Evolutionary conservation across 2,113 vertebrate species (phyloP), one percentile per base, ranked within the genome.

Genomic region (Etheostoma cragini): DNA sequence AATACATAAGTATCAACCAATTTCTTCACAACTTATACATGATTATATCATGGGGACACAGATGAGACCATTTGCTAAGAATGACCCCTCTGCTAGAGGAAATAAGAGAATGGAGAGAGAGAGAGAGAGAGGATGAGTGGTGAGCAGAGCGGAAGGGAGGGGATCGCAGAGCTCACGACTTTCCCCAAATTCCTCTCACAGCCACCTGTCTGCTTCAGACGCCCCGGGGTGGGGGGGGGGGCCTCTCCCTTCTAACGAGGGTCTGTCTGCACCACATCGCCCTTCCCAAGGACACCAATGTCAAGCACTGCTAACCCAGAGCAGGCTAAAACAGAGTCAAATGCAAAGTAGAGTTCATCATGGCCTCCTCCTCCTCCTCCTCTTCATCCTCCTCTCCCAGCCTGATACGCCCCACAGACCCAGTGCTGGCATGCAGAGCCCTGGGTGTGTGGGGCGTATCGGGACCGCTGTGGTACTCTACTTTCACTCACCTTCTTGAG

Each of bases 401-500:
- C 66, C 76, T 0, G 65, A 17, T 49, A 8, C 52, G 30, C 81
- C 85, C 80, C 72, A 6, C 54, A 26, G 58, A 35, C 54, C 75
- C 54, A 0, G 4, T 13, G 38, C 70, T 22, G 78, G 26, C 77
- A 63, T 53, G 73, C 62, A 57, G 68, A 30, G 26, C 26, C 1
- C 26, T 30, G 26, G 26, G 26, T 30, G 2, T 30, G 2, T 30
- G 26, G 26, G 26, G 26, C 26, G 26, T 30, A 30, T 30, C 26
- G 3, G 35, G 10, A 13, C 19, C 58, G 6, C 22, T 13, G 72
- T 50, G 16, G 19, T 15, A 6, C 26, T 54, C 47, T 22, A 15
- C 54, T 8, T 1, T 22, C 71, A 81, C 96, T 93, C 94, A 96
- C 98, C 97, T 99, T 98, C 92, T 99, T 99, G 93, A 97, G 94